Base-by-base conservation (phyloP, 2,888 invertebrate species). In the Drosophila phalerata region DNA sequence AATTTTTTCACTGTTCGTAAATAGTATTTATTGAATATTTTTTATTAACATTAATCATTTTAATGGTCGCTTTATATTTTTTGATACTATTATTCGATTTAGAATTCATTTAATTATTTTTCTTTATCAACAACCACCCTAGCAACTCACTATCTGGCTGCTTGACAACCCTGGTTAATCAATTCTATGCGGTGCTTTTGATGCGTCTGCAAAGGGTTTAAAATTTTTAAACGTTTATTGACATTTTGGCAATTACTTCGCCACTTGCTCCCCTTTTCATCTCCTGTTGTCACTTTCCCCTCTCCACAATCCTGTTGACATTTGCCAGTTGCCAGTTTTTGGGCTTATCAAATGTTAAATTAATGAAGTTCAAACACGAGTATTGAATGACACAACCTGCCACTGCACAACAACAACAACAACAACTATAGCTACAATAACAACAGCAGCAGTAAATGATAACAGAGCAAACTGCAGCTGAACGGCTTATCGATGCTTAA, bases 401-500 rank as follows among this genome's bases (percentile, higher is more conserved):
- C 73, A 64, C 61, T 47, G 67, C 11, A 72, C 10, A 25, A 3
- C 47, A 34, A 19, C 34, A 56, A 30, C 2, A 69, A 52, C 40
- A 55, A 30, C 40, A 55, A 42, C 58, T 56, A 28, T 22, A 22
- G 22, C 10, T 22, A 37, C 30, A 32, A 22, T 5, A 30, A 37
- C 30, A 32, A 22, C 5, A 13, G 57, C 40, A 22, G 37, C 74
- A 68, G 87, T 79, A 81, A 81, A 87, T 84, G 74, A 81, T 77
- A 88, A 69, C 80, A 58, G 77, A 30, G 58, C 51, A 32, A 69
- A 53, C 66, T 69, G 67, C 58, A 48, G 57, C 64, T 57, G 61
- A 67, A 72, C 69, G 81, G 84, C 90, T 90, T 85, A 90, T 85
- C 89, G 83, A 84, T 87, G 76, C 82, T 88, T 85, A 78, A 85